Base-by-base conservation (phyloP, 2,888 invertebrate genomes). In the Patella depressa region DNA sequence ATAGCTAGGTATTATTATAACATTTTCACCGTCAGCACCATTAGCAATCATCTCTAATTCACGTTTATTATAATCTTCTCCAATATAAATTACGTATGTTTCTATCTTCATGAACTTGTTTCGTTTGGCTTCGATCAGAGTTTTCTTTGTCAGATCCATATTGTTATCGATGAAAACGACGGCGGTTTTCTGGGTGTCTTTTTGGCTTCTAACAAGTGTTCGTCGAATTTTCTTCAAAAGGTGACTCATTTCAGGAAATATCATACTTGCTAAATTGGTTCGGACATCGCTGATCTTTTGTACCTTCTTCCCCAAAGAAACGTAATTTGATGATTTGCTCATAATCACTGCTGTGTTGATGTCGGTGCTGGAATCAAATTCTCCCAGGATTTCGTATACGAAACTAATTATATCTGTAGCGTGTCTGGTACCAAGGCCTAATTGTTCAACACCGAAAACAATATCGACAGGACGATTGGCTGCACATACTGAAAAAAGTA, bases 61-160 rank as follows among this genome's bases (percentile, higher is more conserved):
- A 19, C 3, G 2, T 14, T 57, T 70, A 45, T 53, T 69, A 59
- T 71, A 54, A n/a, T 72, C 65, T 45, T 69, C 57, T 9, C 75
- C 79, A 45, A 80, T 73, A 45, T 78, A 78, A 3, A 80, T 77
- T 15, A 80, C 80, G 34, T 79, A 80, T 1, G 80, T 80, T 54
- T 80, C 80, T 53, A 80, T 59, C 77, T 80, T 80, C 59, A 45
- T 15, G 14, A 65, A 71, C 53, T 73, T 77, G 72, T 75, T 75
- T 54, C 54, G 14, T 15, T 73, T 74, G 19, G 80, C 78, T 14
- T 77, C 78, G 2, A 59, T 45, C 54, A 79, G 70, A 3, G 73
- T 74, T 19, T 70, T 53, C 57, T 71, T 65, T 14, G 53, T 73
- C 24, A 80, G 53, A 17, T 19, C 70, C n/a, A 80, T 75, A 57